phyloP scores from a whole-genome alignment of 2,888 invertebrate genomes.

The Dromius quadrimaculatus region DNA sequence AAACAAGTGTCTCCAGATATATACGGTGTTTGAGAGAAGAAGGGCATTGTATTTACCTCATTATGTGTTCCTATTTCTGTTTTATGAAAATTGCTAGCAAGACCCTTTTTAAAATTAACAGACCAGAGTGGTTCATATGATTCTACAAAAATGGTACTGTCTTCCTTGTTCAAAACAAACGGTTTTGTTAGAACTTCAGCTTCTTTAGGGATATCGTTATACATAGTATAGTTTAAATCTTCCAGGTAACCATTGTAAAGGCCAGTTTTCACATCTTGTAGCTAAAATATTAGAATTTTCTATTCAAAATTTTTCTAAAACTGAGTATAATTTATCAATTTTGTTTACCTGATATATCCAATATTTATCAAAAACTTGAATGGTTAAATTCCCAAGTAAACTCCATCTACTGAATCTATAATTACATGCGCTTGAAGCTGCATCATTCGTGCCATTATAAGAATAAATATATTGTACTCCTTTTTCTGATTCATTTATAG shows the following conservation, averaged over 20 bases:
- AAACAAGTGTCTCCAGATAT: neutral
- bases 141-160: neutral
- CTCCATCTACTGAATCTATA: neutral
- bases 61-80: neutral
- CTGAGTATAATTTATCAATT: no score
- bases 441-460: neutral
- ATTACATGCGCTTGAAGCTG: neutral
- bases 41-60: neutral
- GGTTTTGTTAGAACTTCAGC: neutral
- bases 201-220: neutral
- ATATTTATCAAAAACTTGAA: neutral
- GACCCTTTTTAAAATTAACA: slow-evolving; percentile 76
- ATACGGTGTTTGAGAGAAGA: neutral
- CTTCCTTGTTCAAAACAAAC: neutral
- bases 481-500: no score
- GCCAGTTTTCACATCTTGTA: slow-evolving; percentile 7
- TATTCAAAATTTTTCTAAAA: no score
- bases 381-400: neutral
- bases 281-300: neutral
- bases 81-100: slow-evolving; percentile 76
- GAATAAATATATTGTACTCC: no score
- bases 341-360: no score
- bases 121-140: slow-evolving; percentile 73
- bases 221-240: neutral
- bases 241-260: slow-evolving; percentile 7